These are phyloP conservation scores for Heliconius ismenius DNA, from an alignment of 2,888 invertebrate genomes.

Conservation along the genomic window DNA sequence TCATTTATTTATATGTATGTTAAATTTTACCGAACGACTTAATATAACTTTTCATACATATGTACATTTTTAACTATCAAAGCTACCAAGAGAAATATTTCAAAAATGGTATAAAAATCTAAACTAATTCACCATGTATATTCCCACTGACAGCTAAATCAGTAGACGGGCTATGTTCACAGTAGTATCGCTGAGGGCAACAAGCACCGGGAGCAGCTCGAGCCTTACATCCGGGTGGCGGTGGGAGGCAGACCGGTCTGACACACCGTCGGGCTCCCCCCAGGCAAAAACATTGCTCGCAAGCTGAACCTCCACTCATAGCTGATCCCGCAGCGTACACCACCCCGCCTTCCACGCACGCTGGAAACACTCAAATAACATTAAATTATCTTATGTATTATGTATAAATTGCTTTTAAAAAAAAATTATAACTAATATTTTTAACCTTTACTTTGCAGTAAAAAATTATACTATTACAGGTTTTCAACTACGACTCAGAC, in stretches of 20 bases:
- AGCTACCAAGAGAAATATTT: not conserved
- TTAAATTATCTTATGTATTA: constrained; percentile 8
- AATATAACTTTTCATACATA: no score
- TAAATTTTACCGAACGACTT: no score
- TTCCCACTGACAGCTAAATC: constrained; percentile 50
- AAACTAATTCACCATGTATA: not conserved
- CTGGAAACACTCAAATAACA: constrained; percentile 70
- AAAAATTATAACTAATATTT: no score
- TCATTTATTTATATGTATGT: no score
- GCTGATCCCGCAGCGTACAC: constrained; percentile 91
- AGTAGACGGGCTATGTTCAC: constrained; percentile 52
- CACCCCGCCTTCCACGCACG: constrained; percentile 87
- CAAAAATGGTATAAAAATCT: not conserved
- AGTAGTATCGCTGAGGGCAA: constrained; percentile 92
- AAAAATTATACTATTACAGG: no score
- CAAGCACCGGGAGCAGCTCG: constrained; percentile 85
- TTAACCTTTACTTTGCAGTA: no score
- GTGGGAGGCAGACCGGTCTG: constrained; percentile 89
- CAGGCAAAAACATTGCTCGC: constrained; percentile 94
- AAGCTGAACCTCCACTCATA: constrained; percentile 88
- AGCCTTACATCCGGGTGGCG: constrained; percentile 86
- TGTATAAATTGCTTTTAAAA: no score
- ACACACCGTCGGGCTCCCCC: constrained; percentile 88
- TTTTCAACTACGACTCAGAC: no score
- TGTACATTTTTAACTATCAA: not conserved